Conservation (phyloP, 2,888 invertebrate species). For the Platycheirus rosarum region DNA sequence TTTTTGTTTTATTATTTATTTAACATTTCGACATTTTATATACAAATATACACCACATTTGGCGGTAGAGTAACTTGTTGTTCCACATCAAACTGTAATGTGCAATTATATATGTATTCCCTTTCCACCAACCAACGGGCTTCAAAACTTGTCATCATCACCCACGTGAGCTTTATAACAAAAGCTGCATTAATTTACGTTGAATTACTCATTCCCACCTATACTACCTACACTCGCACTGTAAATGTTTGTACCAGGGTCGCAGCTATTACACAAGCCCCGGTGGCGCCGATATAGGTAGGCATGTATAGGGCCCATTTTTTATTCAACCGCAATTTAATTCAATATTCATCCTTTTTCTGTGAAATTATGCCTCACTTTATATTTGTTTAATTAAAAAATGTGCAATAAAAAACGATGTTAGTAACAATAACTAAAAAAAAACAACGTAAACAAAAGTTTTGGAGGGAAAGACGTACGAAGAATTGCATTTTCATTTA, state of each 20-base stretch:
- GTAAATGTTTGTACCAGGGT: neutral
- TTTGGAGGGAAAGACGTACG: too few relatives aligned
- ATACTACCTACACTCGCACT: slow-evolving; percentile 27
- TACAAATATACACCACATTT: neutral
- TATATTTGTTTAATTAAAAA: too few relatives aligned
- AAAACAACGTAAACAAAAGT: too few relatives aligned
- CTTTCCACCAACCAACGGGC: neutral
- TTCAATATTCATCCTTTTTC: too few relatives aligned
- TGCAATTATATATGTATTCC: neutral
- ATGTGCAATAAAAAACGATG: too few relatives aligned
- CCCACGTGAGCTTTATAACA: slow-evolving; percentile 47
- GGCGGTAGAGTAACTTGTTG: neutral
- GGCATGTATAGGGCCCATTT: too few relatives aligned
- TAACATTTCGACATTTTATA: neutral
- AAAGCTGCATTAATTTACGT: slow-evolving; percentile 51
- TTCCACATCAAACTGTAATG: slow-evolving; percentile 17
- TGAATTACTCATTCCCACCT: slow-evolving; percentile 2
- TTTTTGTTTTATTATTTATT: slow-evolving; percentile 17
- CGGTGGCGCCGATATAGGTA: too few relatives aligned
- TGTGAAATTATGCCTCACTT: too few relatives aligned
- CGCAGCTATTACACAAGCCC: too few relatives aligned
- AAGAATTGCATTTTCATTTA: too few relatives aligned
- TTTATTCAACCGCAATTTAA: too few relatives aligned
- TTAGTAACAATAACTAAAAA: too few relatives aligned
- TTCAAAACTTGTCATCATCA: neutral